Evolutionary conservation across 2,888 invertebrate species (phyloP).

Genomic region (Sarcophaga caerulescens): DNA sequence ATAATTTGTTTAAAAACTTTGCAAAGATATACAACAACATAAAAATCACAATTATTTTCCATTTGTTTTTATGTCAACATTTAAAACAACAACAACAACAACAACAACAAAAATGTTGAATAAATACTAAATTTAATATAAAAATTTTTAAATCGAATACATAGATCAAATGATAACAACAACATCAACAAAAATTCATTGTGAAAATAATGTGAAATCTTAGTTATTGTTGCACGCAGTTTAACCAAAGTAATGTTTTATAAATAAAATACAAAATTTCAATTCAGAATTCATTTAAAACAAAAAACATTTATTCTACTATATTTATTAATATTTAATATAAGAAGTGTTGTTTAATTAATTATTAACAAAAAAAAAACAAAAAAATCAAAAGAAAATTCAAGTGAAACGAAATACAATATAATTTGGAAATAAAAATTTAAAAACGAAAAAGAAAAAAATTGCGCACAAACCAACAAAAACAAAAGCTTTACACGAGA

Average conservation of each 20-base stretch:
- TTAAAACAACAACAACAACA: constrained; percentile 21
- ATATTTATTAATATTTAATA: no score
- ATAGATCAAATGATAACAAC: constrained; percentile 10
- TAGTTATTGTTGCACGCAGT: constrained; percentile 48
- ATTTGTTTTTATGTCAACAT: constrained; percentile 6
- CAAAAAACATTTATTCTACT: no score
- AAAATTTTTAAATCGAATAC: constrained; percentile 15
- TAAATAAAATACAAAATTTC: no score
- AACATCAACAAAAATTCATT: constrained; percentile 24
- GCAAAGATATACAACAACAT: constrained; percentile 44
- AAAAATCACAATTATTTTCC: constrained; percentile 25
- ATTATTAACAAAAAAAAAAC: not conserved
- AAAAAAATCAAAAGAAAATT: not conserved
- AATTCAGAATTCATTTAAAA: no score
- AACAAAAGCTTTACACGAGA: constrained; percentile 26
- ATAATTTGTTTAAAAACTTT: constrained; percentile 44
- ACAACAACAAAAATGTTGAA: constrained; percentile 23
- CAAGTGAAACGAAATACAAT: constrained; percentile 18
- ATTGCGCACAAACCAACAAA: constrained; percentile 5
- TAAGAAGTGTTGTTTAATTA: not conserved
- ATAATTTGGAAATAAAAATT: not conserved
- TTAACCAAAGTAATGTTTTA: constrained; percentile 45
- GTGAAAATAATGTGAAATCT: constrained; percentile 57
- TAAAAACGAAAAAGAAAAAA: no score
- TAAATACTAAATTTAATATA: not conserved